Evolutionary conservation across 1,140 invertebrate genomes (phyloP).

Genomic region (Globodera rostochiensis): DNA sequence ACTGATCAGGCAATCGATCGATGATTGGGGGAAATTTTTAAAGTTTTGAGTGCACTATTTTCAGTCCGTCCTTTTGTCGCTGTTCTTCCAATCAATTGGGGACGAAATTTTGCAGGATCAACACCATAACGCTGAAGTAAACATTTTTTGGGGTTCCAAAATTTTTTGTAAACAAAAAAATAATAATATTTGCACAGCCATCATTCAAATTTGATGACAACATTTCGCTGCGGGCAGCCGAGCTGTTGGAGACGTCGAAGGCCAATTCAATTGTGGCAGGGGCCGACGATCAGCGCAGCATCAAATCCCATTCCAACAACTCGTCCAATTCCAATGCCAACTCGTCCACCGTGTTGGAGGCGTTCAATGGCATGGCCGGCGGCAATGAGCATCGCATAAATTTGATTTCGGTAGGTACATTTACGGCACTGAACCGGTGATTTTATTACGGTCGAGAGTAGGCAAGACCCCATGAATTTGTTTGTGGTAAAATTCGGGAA

Average conservation of each 20-base stretch:
- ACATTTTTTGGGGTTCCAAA: not conserved
- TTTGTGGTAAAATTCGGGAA: too few relatives aligned
- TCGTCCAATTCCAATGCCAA: not conserved
- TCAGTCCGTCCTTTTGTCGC: constrained; percentile 50
- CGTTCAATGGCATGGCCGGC: not conserved
- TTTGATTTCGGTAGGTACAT: constrained; percentile 41
- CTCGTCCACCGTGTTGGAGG: not conserved
- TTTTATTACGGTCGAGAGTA: too few relatives aligned
- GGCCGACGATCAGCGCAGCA: constrained; percentile 36
- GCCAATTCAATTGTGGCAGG: constrained; percentile 50
- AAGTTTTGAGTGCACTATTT: not conserved
- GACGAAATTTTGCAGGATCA: constrained; percentile 48
- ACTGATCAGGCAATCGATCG: constrained; percentile 33
- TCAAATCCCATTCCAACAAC: constrained; percentile 29
- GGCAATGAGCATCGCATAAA: constrained; percentile 42
- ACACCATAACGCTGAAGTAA: constrained; percentile 7
- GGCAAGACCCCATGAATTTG: too few relatives aligned
- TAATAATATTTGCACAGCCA: constrained; percentile 29
- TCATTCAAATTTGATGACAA: constrained; percentile 52
- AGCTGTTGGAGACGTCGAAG: constrained; percentile 42
- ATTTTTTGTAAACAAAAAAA: not conserved
- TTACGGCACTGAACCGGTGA: too few relatives aligned
- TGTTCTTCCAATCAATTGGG: constrained; percentile 56
- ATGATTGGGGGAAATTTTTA: constrained; percentile 12
- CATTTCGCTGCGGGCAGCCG: constrained; percentile 40